A percentile compares a stretch with the other conserved stretches of the same genome.
phyloP scores from a whole-genome alignment of 2,888 invertebrate genomes.

The Macropis europaea region DNA sequence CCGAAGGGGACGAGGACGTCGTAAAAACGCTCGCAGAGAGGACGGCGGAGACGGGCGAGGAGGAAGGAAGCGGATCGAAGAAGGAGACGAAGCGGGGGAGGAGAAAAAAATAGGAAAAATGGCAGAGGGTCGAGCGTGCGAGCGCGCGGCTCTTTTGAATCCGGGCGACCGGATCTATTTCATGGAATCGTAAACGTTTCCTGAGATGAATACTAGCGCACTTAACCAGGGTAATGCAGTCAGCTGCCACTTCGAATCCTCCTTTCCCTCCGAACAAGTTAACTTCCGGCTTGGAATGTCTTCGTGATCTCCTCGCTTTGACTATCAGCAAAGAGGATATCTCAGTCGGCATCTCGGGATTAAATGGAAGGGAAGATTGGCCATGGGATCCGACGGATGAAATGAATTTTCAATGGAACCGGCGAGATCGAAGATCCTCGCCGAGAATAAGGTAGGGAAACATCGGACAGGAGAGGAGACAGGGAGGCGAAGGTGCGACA shows the following conservation, averaged over 20 bases:
- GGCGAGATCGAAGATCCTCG: constrained; percentile 51
- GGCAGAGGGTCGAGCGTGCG: too few relatives aligned
- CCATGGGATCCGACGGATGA: constrained; percentile 67
- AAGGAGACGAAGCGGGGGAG: too few relatives aligned
- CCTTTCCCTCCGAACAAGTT: constrained; percentile 57
- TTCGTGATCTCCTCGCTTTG: constrained; percentile 62
- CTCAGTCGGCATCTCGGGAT: constrained; percentile 64
- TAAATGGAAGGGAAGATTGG: constrained; percentile 71
- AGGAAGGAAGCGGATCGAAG: too few relatives aligned
- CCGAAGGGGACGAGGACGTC: too few relatives aligned
- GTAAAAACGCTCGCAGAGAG: constrained; percentile 11
- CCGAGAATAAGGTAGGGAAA: constrained; percentile 41
- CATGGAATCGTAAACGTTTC: constrained; percentile 46
- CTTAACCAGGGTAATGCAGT: constrained; percentile 61
- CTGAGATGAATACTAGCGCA: constrained; percentile 43
- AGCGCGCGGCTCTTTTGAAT: constrained; percentile 1
- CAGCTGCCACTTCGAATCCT: constrained; percentile 56
- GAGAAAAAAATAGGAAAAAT: background rate
- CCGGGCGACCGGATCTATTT: constrained; percentile 16
- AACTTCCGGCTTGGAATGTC: constrained; percentile 57
- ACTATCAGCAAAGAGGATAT: constrained; percentile 65
- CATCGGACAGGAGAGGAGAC: background rate
- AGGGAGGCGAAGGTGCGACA: background rate
- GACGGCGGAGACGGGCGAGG: background rate
- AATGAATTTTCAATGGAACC: constrained; percentile 74